Base-by-base conservation (phyloP, 2,888 invertebrate species). In the Drosophila niveifrons region DNA sequence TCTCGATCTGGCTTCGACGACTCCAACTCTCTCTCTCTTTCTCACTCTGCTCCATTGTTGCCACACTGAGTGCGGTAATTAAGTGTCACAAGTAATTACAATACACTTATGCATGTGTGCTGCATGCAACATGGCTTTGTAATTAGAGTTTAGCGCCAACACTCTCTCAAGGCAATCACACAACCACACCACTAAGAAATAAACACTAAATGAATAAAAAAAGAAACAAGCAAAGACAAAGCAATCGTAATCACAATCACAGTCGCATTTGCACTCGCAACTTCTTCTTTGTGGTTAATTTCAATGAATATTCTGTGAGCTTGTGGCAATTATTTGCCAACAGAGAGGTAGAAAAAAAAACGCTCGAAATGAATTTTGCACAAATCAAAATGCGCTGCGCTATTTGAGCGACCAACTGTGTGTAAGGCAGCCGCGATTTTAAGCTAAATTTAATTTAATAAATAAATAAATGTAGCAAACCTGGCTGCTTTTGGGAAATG, bases 31-130 rank as follows among this genome's bases (percentile, higher is more conserved):
- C 3, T 7, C 29, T 57, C 43, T 17, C 29, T 15, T 55, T 46
- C 10, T n/a, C 7, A 11, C 52, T 69, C 50, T 62, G 28, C 64
- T 28, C 51, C 66, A 58, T 70, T 78, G 46, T 66, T 67, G 61
- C 57, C 62, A 28, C 75, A 63, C 74, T 73, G 75, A 88, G 73
- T 85, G 78, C 68, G 72, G 78, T 88, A 88, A 86, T 88, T 88
- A 88, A 86, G 89, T 88, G 88, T 89, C 88, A 88, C 88, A 76
- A 86, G 79, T 86, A 87, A 88, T 87, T 87, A 89, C 87, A 87
- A 86, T 89, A 85, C 85, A 85, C 89, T 85, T 88, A 86, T 83
- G 87, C 82, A 69, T 78, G 74, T 79, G 80, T 79, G 80, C 51
- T 58, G 72, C 76, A 75, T 78, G 72, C 80, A 78, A 78, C 80